Evolutionary conservation across 2,888 invertebrate genomes (phyloP).

Genomic region (Lampropteryx suffumata): DNA sequence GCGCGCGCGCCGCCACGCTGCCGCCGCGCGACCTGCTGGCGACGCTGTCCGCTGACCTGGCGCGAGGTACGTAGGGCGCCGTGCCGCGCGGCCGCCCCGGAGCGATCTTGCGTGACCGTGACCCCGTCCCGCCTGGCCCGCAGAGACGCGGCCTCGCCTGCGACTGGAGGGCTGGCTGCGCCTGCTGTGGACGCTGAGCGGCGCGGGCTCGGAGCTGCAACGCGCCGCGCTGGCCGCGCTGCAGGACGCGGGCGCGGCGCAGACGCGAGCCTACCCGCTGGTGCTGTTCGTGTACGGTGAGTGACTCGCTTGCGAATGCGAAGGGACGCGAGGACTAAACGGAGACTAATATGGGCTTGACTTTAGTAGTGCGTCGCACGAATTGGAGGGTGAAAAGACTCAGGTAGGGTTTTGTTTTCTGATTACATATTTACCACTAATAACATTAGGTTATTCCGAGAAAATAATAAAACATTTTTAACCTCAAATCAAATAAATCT

Average conservation of each 20-base stretch:
- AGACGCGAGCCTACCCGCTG: slow-evolving; percentile 46
- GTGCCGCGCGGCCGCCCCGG: background rate
- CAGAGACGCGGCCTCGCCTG: slow-evolving; percentile 26
- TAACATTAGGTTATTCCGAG: no score
- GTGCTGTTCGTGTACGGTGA: slow-evolving; percentile 54
- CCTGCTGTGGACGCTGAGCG: slow-evolving; percentile 40
- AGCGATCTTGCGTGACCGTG: no score
- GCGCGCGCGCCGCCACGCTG: slow-evolving; percentile 33
- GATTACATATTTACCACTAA: no score
- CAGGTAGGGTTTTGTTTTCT: no score
- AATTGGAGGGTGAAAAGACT: no score
- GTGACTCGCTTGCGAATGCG: slow-evolving; percentile 13
- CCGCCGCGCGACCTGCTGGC: slow-evolving; percentile 19
- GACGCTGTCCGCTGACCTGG: slow-evolving; percentile 14
- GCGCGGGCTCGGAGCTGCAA: slow-evolving; percentile 35
- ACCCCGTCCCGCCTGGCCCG: background rate
- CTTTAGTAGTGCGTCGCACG: no score
- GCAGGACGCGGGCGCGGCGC: slow-evolving; percentile 35
- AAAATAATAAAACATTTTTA: no score
- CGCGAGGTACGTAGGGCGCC: slow-evolving; percentile 13
- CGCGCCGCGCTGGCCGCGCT: slow-evolving; percentile 36
- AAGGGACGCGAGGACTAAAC: no score
- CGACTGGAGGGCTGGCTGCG: slow-evolving; percentile 51
- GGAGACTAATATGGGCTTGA: no score
- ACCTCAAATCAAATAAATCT: no score